Percentiles rank a stretch among this genome's conserved stretches.
Conservation (phyloP, 2,797 vertebrate genomes). For the Lithobates pipiens region DNA sequence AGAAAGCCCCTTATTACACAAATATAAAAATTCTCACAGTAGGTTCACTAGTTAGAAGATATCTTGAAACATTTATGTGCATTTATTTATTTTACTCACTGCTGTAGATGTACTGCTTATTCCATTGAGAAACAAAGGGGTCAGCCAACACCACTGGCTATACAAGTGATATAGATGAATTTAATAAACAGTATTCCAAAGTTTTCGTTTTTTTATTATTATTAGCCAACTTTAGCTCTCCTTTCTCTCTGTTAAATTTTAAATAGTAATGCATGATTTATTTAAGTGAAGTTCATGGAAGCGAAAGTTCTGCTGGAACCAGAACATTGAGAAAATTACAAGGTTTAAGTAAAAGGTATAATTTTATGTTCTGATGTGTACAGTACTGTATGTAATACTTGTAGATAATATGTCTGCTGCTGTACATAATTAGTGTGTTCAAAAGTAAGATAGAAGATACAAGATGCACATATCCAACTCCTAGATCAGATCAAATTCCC, state of each 20-base stretch:
- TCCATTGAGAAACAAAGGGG: not conserved
- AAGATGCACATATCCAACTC: not conserved
- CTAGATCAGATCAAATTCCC: not conserved
- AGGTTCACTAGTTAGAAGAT: not conserved
- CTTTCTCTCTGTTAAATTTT: not conserved
- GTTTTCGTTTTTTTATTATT: not conserved
- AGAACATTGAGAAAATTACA: conserved; percentile 36
- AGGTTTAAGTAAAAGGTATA: conserved; percentile 45
- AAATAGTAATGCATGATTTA: conserved; percentile 4
- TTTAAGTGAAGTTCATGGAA: conserved; percentile 19
- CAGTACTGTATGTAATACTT: conserved; percentile 16
- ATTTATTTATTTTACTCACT: not conserved
- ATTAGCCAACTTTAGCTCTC: not conserved
- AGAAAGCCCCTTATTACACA: no score
- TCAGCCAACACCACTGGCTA: not conserved
- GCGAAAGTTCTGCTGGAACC: conserved; percentile 20
- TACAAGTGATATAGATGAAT: not conserved
- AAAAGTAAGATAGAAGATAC: not conserved
- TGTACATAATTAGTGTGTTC: not conserved
- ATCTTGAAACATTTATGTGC: not conserved
- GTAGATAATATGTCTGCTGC: not conserved
- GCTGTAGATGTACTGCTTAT: no score
- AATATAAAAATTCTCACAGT: no score
- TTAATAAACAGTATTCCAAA: not conserved
- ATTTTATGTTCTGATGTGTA: conserved; percentile 50